phyloP scores from a whole-genome alignment of 2,888 invertebrate species.

The Metellina segmentata region DNA sequence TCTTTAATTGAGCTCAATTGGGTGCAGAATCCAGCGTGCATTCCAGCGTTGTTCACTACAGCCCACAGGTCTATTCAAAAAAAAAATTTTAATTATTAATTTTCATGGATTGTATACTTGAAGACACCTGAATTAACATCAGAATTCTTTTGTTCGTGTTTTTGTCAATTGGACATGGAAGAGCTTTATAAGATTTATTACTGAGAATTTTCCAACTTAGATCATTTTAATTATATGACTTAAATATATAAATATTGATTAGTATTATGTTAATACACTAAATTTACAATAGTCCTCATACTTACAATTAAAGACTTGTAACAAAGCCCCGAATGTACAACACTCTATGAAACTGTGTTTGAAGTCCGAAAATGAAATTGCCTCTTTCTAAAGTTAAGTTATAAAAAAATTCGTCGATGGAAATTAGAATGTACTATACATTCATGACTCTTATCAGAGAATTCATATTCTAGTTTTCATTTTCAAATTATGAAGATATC shows the following conservation, averaged over 20 bases:
- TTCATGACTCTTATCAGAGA: no score
- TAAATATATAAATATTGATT: background rate
- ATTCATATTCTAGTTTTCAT: no score
- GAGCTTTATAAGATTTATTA: background rate
- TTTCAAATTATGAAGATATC: no score
- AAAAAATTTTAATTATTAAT: background rate
- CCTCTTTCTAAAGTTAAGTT: no score
- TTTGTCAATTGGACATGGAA: background rate
- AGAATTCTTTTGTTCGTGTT: background rate
- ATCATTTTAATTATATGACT: background rate
- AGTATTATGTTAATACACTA: no score
- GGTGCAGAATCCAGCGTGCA: conserved; percentile 81
- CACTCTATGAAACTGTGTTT: no score
- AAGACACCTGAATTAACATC: background rate
- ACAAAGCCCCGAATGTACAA: no score
- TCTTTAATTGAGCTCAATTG: conserved; percentile 82
- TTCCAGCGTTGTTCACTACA: conserved; percentile 82
- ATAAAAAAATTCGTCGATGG: no score
- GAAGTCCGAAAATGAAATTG: no score
- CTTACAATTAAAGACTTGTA: no score
- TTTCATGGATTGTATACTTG: background rate
- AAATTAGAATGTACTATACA: no score
- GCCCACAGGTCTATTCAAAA: background rate
- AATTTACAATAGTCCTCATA: no score
- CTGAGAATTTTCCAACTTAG: background rate